Evolutionary conservation across 2,113 vertebrate genomes (phyloP).

Genomic region (Lagopus muta): DNA sequence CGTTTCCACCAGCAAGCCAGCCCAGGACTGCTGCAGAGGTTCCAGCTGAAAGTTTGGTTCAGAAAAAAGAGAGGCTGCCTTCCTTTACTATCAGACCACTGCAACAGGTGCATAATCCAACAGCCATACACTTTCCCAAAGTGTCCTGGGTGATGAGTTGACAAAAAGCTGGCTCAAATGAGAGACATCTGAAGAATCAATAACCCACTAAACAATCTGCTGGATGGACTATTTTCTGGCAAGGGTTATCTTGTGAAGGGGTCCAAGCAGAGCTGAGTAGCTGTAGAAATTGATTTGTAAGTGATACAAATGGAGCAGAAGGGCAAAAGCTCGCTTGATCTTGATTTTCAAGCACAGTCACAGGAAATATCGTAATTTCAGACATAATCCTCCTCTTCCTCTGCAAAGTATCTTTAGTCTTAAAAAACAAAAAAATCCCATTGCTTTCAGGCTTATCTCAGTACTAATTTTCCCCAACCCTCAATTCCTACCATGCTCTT

Average conservation of each 20-base stretch:
- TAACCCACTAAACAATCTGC: not conserved
- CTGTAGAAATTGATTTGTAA: constrained; percentile 13
- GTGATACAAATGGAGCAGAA: constrained; percentile 27
- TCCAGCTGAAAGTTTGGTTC: not conserved
- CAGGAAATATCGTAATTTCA: not conserved
- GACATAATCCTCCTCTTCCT: not conserved
- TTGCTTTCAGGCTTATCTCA: constrained; percentile 24
- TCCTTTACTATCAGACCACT: not conserved
- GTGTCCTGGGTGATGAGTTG: not conserved
- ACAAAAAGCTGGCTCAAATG: not conserved
- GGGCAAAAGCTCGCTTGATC: no score
- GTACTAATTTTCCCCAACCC: not conserved
- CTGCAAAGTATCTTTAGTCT: not conserved
- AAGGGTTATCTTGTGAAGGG: constrained; percentile 11
- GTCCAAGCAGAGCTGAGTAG: constrained; percentile 3
- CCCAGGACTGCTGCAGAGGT: not conserved
- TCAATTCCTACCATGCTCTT: not conserved
- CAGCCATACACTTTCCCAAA: rapidly evolving
- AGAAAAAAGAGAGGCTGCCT: not conserved
- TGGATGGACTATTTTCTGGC: not conserved
- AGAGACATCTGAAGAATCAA: not conserved
- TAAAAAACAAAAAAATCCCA: not conserved
- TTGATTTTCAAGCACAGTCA: not conserved
- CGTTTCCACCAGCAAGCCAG: not conserved
- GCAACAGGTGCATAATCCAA: not conserved